Evolutionary conservation across 2,797 vertebrate genomes (phyloP), one percentile per base, ranked within the genome.

Genomic region (Neostethus bicornis): DNA sequence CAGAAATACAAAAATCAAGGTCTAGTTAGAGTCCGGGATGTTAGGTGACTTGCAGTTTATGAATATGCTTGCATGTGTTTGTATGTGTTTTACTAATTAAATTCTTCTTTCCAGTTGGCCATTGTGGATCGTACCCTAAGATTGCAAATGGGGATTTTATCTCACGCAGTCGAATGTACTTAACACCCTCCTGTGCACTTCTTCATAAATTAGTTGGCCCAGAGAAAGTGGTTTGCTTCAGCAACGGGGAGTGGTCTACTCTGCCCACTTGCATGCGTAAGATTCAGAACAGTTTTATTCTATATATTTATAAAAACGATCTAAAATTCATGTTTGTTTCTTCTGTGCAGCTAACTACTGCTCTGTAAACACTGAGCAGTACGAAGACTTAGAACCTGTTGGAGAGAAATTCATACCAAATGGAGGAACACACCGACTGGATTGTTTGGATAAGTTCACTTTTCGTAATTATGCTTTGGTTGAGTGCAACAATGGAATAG

Each of bases 401-500:
- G 57, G 58, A 31, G 2, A 5, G 4, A 5, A 0, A 26, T 2
- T 0, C 8, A 0, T 84, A 0, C 0, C 0, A 3, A 0, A 69
- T 3, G 71, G 63, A 2, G 16, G 66, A 1, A 14, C 0, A 0
- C 0, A 0, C 8, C 0, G 0, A 1, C 5, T 78, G 1, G 0
- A 7, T 0, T 83, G 84, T 68, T 1, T 6, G 23, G 1, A 0
- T 5, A 0, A 0, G 0, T 0, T 1, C 0, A 0, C 0, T 0
- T 1, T 4, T 0, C 0, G 1, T 1, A 0, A 1, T 5, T 50
- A 25, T 32, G 0, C 0, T 17, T 0, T 0, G 17, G 21, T 0
- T 13, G 0, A 0, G 0, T 85, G 82, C 12, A 7, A 29, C 59
- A 16, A 0, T 2, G 0, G 42, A 1, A 0, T 0, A 29, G 10